Evolutionary conservation across 2,888 invertebrate species (phyloP), one percentile per base, ranked within the genome.

Genomic region (Metalampra italica): DNA sequence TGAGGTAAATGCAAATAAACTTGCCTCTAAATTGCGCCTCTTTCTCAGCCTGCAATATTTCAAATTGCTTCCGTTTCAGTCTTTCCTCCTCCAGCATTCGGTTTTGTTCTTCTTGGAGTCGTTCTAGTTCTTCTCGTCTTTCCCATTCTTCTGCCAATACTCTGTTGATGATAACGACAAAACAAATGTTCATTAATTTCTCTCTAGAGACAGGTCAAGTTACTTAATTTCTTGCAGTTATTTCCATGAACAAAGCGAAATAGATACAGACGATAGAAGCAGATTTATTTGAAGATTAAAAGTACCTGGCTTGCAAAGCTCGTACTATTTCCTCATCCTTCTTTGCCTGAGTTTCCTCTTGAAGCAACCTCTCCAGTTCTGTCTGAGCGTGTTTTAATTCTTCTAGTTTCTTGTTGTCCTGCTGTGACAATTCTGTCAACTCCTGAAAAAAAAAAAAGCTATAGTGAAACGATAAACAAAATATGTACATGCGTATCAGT

Each of bases 81-180:
- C 94, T 90, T 76, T 96, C 96, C 66, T 93, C 91, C 70, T 94
- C 93, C 49, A 96, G 72, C 66, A 95, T 89, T 67, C 91, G 81
- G 57, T 91, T 91, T 67, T 96, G 95, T 75, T 96, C 95, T 66
- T 92, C 92, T 76, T 96, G 95, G n/a, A 96, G 81, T 58, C 91
- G 89, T 78, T 96, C 96, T 56, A 96, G 73, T 73, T 96, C 94
- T 71, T 95, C 95, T 56, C 95, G 81, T 68, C 93, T 93, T 63
- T 95, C 95, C 94, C 95, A 95, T 86, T 96, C 96, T 82, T 96
- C 96, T 45, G 94, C 92, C 57, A 96, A 80, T 43, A 96, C 94
- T 59, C 92, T 91, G 22, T 22, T 22, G 3, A 22, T 22, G 22
- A 22, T 22, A 22, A 22, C 5, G 22, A 22, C 5, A 22, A 29